Evolutionary conservation across 2,113 vertebrate genomes (phyloP).

Genomic region (Formicarius rufipectus): DNA sequence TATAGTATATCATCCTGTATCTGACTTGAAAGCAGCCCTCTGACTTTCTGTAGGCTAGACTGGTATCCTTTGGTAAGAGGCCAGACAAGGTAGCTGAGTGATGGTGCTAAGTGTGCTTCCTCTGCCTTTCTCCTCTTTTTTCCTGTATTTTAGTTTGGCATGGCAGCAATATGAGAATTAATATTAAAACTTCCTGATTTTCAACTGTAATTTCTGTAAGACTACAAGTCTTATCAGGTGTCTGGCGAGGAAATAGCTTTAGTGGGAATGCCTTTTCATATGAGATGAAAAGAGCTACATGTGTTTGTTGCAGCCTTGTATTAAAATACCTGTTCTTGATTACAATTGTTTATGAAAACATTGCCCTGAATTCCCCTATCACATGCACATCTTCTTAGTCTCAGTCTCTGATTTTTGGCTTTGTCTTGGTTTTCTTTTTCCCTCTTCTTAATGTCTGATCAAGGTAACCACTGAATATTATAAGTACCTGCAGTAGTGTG

Average conservation of each 20-base stretch:
- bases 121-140: background rate
- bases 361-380: background rate
- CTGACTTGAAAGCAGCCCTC: conserved; percentile 22
- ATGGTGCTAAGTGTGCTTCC: background rate
- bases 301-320: background rate
- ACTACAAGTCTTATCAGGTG: background rate
- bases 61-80: background rate
- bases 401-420: background rate
- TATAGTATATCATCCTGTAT: background rate
- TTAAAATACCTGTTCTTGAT: background rate
- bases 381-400: background rate
- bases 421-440: background rate
- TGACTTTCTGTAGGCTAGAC: conserved; percentile 33
- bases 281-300: background rate
- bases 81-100: background rate
- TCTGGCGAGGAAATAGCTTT: background rate
- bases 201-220: background rate
- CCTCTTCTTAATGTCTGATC: background rate
- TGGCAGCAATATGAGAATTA: background rate
- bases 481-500: background rate
- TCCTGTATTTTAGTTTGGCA: background rate
- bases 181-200: background rate
- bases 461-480: background rate
- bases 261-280: background rate
- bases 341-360: background rate